Evolutionary conservation across 2,888 invertebrate genomes (phyloP).

Genomic region (Cheilosia grossa): DNA sequence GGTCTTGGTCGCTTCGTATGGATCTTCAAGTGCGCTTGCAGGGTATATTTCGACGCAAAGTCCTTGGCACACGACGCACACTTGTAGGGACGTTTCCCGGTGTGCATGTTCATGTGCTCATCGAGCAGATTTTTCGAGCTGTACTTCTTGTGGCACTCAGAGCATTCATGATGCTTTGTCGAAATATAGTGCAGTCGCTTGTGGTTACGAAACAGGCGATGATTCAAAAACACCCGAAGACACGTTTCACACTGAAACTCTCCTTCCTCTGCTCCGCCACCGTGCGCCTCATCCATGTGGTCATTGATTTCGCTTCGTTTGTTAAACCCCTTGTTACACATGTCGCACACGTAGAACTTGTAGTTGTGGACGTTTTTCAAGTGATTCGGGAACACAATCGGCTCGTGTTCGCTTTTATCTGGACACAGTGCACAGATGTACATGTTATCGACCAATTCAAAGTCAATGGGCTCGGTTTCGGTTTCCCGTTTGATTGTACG

Average conservation of each 20-base stretch:
- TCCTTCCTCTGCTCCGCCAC: constrained; percentile 85
- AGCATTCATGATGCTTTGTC: constrained; percentile 87
- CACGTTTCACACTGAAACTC: constrained; percentile 87
- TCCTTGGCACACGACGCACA: constrained; percentile 88
- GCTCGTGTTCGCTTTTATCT: constrained; percentile 83
- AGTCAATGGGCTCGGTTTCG: constrained; percentile 37
- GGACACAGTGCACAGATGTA: constrained; percentile 83
- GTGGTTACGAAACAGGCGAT: constrained; percentile 86
- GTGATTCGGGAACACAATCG: constrained; percentile 86
- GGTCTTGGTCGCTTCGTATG: constrained; percentile 88
- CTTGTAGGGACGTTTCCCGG: constrained; percentile 87
- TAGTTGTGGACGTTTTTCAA: constrained; percentile 86
- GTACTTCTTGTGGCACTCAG: constrained; percentile 87
- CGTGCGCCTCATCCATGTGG: constrained; percentile 87
- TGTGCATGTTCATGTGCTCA: constrained; percentile 90
- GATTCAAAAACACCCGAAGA: constrained; percentile 86
- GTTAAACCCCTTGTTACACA: constrained; percentile 87
- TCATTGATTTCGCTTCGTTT: constrained; percentile 86
- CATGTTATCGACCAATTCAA: constrained; percentile 81
- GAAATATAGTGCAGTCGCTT: constrained; percentile 87
- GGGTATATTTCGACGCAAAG: constrained; percentile 91
- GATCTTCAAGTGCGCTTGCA: constrained; percentile 90
- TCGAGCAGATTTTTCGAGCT: constrained; percentile 88
- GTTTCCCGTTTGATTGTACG: constrained; percentile 42
- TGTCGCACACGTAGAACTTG: constrained; percentile 88